phyloP scores from a whole-genome alignment of 92 coral and sea anemone genomes.

The Siderastrea siderea region DNA sequence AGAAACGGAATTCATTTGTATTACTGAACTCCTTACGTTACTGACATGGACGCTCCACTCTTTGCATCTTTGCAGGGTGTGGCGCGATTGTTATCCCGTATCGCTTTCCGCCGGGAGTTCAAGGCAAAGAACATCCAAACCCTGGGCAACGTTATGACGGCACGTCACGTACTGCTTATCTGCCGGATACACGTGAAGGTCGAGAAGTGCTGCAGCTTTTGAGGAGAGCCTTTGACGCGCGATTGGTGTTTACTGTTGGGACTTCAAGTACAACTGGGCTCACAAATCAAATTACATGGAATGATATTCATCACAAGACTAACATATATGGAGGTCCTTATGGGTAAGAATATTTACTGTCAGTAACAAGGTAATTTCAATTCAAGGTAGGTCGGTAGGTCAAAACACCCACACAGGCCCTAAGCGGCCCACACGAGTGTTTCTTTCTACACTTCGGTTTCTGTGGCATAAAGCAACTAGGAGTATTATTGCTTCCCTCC shows the following conservation, averaged over 20 bases:
- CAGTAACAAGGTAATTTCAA: background rate
- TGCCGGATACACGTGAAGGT: constrained; percentile 74
- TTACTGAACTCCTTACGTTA: too few relatives aligned
- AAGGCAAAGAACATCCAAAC: constrained; percentile 76
- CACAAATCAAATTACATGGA: constrained; percentile 84
- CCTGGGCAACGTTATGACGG: constrained; percentile 76
- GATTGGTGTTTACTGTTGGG: constrained; percentile 83
- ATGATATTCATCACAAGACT: constrained; percentile 89
- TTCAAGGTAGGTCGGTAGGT: too few relatives aligned
- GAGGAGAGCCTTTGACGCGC: constrained; percentile 84
- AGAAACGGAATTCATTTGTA: too few relatives aligned
- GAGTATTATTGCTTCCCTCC: too few relatives aligned
- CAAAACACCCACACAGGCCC: too few relatives aligned
- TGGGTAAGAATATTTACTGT: constrained; percentile 24
- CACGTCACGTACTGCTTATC: constrained; percentile 73
- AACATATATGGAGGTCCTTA: constrained; percentile 66
- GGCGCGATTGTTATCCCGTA: constrained; percentile 55
- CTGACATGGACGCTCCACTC: too few relatives aligned
- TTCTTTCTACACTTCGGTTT: too few relatives aligned
- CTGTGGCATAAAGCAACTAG: too few relatives aligned
- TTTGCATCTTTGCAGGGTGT: constrained; percentile 14
- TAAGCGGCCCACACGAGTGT: too few relatives aligned
- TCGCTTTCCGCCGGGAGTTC: constrained; percentile 41
- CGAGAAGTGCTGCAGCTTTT: constrained; percentile 72
- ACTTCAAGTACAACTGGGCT: constrained; percentile 61